phyloP scores from a whole-genome alignment of 2,888 invertebrate species.

The Blera fallax region DNA sequence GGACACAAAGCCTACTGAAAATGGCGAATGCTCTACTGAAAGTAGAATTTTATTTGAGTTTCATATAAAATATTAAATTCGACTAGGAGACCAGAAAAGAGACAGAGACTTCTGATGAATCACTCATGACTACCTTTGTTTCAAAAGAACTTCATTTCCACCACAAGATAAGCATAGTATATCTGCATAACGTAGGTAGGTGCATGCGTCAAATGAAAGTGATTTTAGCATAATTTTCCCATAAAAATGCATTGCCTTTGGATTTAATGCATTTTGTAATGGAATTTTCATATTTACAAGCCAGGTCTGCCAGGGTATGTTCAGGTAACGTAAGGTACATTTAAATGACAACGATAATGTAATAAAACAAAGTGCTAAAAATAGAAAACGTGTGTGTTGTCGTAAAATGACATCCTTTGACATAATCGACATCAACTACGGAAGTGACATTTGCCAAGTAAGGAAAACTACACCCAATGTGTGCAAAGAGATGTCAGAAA shows the following conservation, averaged over 20 bases:
- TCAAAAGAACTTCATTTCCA: neutral
- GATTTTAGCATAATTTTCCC: conserved; percentile 20
- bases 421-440: neutral
- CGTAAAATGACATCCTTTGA: neutral
- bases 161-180: neutral
- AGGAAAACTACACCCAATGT: neutral
- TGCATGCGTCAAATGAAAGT: neutral
- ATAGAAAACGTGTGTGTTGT: neutral
- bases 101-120: neutral
- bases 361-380: neutral
- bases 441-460: neutral
- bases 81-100: neutral
- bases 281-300: neutral
- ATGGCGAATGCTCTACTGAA: no score
- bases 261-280: conserved; percentile 18
- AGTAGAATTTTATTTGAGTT: no score
- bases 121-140: neutral
- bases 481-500: neutral
- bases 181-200: neutral
- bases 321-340: neutral
- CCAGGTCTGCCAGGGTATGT: no score
- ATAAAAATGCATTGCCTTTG: conserved; percentile 25
- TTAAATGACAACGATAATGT: neutral
- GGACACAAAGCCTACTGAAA: no score
- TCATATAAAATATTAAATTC: no score